These are phyloP conservation scores for Sardinella longiceps DNA, from an alignment of 2,797 vertebrate species.

Conservation along the genomic window DNA sequence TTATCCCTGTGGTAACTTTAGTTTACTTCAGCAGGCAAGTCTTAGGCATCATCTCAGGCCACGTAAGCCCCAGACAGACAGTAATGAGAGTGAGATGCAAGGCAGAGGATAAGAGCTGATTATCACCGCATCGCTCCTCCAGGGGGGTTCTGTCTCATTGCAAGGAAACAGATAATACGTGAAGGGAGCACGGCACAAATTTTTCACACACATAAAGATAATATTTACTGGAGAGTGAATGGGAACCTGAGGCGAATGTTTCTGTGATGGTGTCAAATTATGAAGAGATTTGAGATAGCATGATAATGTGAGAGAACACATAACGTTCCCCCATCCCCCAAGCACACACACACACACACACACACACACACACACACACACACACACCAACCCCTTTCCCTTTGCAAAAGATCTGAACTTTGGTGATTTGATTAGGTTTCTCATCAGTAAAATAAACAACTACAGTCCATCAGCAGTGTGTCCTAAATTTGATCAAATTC, in stretches of 20 bases:
- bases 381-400: neutral
- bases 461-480: neutral
- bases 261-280: neutral
- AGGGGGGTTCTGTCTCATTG: neutral
- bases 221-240: conserved; percentile 3
- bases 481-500: neutral
- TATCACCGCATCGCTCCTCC: neutral
- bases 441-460: conserved; percentile 6
- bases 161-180: neutral
- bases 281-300: neutral
- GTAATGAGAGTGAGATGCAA: neutral
- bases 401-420: neutral
- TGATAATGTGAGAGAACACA: neutral
- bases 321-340: too few species aligned
- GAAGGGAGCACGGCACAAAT: neutral
- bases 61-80: neutral
- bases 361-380: too few species aligned
- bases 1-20: too few species aligned
- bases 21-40: neutral
- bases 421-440: neutral
- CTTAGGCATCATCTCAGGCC: neutral
- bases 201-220: neutral
- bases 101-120: neutral
- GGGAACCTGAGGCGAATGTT: neutral
- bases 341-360: too few species aligned